Base-by-base conservation (phyloP, 2,113 vertebrate genomes). In the Carettochelys insculpta region DNA sequence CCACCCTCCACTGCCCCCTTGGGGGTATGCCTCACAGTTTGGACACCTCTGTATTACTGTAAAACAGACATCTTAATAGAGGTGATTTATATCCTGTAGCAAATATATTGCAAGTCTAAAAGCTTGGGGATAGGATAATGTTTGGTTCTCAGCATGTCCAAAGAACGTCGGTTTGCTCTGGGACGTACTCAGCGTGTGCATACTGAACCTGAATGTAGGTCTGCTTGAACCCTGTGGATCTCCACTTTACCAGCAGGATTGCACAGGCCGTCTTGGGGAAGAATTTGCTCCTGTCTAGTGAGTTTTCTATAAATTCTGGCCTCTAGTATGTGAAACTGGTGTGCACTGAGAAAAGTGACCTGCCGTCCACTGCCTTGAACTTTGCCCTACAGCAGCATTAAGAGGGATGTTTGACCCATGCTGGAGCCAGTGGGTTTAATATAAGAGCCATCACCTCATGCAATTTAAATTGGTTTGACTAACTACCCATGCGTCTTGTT, bases 261-360 rank as follows among this genome's bases (percentile, higher is more conserved):
- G 9, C 81, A 24, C 11, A 6, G 43, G 50, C 31, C 38, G 82
- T 31, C 48, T 0, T 6, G 27, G 11, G 24, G 41, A 76, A 89
- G 27, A 38, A 0, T 0, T 48, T 54, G 56, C 41, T 1, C 54
- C 43, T 4, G 2, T 9, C 2, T 76, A 51, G 71, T 2, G 29
- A 4, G 12, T 31, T 2, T 50, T 27, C 47, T 4, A 45, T 85
- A 77, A 16, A 68, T 85, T 92, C 68, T 31, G 75, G 24, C 27
- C 47, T 82, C 20, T 51, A 24, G 1, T 58, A 3, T 85, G 29
- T 50, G 48, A 83, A 87, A 77, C 45, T 9, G 24, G 2, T 2
- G 1, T 79, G 92, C 47, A 12, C 19, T 31, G 52, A 12, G 29
- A 75, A 89, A 87, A 80, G 2, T 1, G 8, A 16, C 22, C 79